A percentile compares a stretch with the other conserved stretches of the same genome.
Evolutionary conservation across 2,888 invertebrate species (phyloP).

Genomic region (Rotaria socialis): DNA sequence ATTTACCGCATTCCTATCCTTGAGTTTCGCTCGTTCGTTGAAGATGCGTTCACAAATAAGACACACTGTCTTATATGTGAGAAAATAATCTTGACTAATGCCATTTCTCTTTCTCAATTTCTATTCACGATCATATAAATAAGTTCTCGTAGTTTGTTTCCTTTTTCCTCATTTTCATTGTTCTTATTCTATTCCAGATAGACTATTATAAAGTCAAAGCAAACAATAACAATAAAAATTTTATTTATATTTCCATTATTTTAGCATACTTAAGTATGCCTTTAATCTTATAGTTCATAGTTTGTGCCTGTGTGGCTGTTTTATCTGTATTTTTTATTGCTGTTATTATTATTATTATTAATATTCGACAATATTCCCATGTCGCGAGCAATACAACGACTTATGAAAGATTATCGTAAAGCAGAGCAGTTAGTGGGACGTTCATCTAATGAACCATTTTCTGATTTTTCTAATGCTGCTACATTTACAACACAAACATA

Average conservation of each 20-base stretch:
- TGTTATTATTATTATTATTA: neutral
- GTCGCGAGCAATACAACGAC: slow-evolving; percentile 17
- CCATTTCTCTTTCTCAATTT: slow-evolving; percentile 20
- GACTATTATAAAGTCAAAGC: neutral
- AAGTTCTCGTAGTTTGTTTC: neutral
- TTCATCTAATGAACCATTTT: slow-evolving; percentile 16
- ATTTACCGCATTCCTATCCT: neutral
- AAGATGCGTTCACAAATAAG: neutral
- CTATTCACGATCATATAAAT: neutral
- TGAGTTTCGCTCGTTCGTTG: slow-evolving; percentile 1
- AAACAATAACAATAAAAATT: neutral
- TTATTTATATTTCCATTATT: neutral
- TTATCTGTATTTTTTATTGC: neutral
- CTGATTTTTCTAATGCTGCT: neutral
- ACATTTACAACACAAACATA: neutral
- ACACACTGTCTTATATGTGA: neutral
- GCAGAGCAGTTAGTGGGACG: slow-evolving; percentile 6
- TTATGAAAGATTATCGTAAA: slow-evolving; percentile 15
- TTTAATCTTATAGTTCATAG: neutral
- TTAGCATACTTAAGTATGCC: neutral
- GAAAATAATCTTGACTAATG: neutral
- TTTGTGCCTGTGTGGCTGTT: neutral
- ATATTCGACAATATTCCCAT: neutral
- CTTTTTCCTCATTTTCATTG: neutral
- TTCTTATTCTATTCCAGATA: neutral